Conservation (phyloP, 1,140 invertebrate genomes). For the Onthophagus taurus region DNA sequence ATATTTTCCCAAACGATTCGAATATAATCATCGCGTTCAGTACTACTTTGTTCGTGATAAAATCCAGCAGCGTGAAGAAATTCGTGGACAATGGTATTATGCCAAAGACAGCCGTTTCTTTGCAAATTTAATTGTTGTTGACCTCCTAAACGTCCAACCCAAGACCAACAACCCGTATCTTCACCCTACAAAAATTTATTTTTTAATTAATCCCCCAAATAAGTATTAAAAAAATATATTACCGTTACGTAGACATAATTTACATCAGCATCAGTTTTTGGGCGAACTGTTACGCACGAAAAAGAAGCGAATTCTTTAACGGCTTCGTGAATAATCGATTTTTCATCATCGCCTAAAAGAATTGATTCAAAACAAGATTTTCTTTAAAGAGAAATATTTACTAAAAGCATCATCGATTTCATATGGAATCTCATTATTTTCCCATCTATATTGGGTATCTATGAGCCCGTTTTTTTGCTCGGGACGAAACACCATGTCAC, state of each 20-base stretch:
- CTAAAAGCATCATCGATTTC: constrained; percentile 9
- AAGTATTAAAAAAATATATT: background rate
- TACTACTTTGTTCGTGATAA: constrained; percentile 13
- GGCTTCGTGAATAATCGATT: background rate
- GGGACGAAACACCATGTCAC: constrained; percentile 10
- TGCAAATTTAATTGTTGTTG: constrained; percentile 4
- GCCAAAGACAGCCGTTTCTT: constrained; percentile 5
- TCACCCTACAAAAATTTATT: background rate
- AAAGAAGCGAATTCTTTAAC: background rate
- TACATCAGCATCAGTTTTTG: constrained; percentile 43
- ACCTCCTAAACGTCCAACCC: constrained; percentile 6
- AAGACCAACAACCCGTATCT: constrained; percentile 8
- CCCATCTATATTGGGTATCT: constrained; percentile 3
- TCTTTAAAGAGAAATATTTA: background rate
- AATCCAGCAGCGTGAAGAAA: constrained; percentile 15
- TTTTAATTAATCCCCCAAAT: background rate
- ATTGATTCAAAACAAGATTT: too few relatives aligned
- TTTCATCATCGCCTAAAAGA: background rate
- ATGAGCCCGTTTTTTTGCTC: constrained; percentile 11
- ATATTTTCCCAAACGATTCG: constrained; percentile 13
- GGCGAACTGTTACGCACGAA: constrained; percentile 22
- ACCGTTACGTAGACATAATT: constrained; percentile 49
- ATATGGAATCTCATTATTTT: constrained; percentile 8
- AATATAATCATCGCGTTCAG: constrained; percentile 14
- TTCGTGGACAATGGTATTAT: constrained; percentile 12